Conservation (phyloP, 2,797 vertebrate species). For the Diceros bicornis region DNA sequence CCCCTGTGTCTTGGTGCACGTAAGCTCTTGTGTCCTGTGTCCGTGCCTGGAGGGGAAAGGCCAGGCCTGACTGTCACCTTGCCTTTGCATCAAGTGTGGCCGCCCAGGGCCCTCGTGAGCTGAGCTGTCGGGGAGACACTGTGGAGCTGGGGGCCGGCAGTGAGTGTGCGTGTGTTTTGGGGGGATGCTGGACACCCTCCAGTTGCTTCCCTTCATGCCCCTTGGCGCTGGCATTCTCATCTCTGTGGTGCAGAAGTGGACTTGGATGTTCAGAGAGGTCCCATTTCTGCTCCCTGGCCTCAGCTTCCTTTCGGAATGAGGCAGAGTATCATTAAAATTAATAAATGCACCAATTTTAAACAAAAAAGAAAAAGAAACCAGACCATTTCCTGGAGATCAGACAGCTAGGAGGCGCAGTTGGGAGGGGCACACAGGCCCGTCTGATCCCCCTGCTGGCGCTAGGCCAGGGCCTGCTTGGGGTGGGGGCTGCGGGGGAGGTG, state of each 20-base stretch:
- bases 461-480: neutral
- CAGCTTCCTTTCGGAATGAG: neutral
- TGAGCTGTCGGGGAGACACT: neutral
- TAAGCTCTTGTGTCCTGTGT: neutral
- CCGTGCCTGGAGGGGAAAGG: neutral
- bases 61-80: neutral
- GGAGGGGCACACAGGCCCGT: neutral
- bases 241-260: neutral
- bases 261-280: rapidly evolving
- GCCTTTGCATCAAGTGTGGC: rapidly evolving
- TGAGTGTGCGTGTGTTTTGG: rapidly evolving
- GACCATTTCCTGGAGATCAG: too few species aligned
- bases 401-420: rapidly evolving
- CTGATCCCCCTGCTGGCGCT: rapidly evolving
- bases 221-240: rapidly evolving
- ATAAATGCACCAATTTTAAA: neutral
- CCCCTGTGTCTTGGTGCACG: neutral
- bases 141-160: rapidly evolving
- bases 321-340: neutral
- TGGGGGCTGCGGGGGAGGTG: rapidly evolving
- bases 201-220: rapidly evolving
- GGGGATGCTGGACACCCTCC: rapidly evolving
- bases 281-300: neutral
- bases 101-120: neutral
- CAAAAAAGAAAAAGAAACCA: neutral